Evolutionary conservation across 1,140 invertebrate genomes (phyloP).

Genomic region (Idris sp.): DNA sequence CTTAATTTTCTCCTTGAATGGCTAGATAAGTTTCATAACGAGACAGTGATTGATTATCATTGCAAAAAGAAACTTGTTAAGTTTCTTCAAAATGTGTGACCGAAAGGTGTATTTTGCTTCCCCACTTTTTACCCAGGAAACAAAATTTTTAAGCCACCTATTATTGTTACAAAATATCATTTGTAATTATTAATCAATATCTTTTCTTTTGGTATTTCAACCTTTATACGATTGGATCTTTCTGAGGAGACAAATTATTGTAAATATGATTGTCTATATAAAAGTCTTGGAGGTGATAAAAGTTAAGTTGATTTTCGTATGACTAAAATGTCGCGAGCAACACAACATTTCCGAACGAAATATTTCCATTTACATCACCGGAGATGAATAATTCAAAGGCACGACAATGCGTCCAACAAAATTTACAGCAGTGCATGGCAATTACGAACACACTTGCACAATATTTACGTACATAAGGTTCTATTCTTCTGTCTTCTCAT

Average conservation of each 20-base stretch:
- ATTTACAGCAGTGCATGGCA: slow-evolving; percentile 65
- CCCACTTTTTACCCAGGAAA: too few relatives aligned
- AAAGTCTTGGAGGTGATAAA: slow-evolving; percentile 33
- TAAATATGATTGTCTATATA: slow-evolving; percentile 5
- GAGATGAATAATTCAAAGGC: slow-evolving; percentile 64
- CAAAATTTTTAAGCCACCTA: too few relatives aligned
- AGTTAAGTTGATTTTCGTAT: slow-evolving; percentile 47
- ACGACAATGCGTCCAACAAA: slow-evolving; percentile 63
- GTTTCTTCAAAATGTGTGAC: too few relatives aligned
- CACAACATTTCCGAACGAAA: slow-evolving; percentile 61
- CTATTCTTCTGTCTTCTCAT: slow-evolving; percentile 63
- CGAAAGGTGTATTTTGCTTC: too few relatives aligned
- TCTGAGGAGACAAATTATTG: too few relatives aligned
- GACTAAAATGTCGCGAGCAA: slow-evolving; percentile 53
- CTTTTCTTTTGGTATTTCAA: too few relatives aligned
- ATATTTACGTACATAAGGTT: slow-evolving; percentile 56
- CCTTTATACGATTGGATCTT: too few relatives aligned
- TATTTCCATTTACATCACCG: slow-evolving; percentile 63
- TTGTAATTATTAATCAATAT: neutral
- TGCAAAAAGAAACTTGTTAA: too few relatives aligned
- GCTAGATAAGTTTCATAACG: neutral
- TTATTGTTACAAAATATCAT: too few relatives aligned
- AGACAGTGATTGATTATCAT: slow-evolving; percentile 1
- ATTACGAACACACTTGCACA: slow-evolving; percentile 61
- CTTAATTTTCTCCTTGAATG: slow-evolving; percentile 5